Conservation (phyloP, 1,140 invertebrate species). For the Lordiphosa collinella region DNA sequence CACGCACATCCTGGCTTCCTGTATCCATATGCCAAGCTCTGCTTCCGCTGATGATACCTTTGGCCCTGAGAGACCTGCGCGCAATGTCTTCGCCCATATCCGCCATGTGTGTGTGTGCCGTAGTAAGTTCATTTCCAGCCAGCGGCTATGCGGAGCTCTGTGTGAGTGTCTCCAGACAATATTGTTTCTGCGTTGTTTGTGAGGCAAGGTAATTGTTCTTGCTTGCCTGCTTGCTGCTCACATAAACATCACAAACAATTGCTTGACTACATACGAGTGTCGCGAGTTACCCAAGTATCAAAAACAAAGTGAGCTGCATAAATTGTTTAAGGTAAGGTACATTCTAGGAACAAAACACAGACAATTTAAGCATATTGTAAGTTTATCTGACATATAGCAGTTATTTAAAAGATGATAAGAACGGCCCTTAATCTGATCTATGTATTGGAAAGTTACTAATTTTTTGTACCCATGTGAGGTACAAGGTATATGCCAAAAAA, state of each 20-base stretch:
- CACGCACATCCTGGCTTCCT: conserved; percentile 1
- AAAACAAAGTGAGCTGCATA: conserved; percentile 21
- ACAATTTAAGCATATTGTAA: no score
- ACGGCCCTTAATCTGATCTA: no score
- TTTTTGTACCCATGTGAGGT: no score
- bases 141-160: not conserved
- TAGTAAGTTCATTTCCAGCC: not conserved
- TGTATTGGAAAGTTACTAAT: no score
- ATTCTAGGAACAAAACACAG: no score
- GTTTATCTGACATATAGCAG: no score
- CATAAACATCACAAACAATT: not conserved
- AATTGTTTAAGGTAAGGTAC: conserved; percentile 17
- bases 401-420: no score
- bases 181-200: conserved; percentile 20
- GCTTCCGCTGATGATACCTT: conserved; percentile 18
- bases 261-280: not conserved
- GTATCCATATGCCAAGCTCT: conserved; percentile 14
- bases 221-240: not conserved
- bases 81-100: conserved; percentile 18
- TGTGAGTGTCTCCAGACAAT: conserved; percentile 19
- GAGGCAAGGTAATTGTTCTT: conserved; percentile 22
- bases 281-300: conserved; percentile 13
- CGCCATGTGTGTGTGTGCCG: not conserved
- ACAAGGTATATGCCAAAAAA: no score
- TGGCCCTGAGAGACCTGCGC: conserved; percentile 14